Conservation (phyloP, 2,797 vertebrate genomes). For the Tangara arthus region DNA sequence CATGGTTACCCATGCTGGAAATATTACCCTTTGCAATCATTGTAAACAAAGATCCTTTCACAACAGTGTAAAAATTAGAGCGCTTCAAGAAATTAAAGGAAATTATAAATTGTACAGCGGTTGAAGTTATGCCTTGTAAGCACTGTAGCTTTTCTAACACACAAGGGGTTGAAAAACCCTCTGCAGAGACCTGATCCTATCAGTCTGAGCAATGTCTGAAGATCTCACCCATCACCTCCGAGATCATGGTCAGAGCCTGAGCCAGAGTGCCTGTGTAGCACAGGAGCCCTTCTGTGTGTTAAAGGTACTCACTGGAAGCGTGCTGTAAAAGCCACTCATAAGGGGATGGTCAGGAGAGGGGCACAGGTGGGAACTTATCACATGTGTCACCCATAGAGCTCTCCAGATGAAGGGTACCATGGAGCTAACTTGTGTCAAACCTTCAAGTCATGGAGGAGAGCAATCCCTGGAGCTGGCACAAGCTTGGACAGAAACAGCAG, state of each 20-base stretch:
- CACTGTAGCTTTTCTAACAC: slow-evolving; percentile 5
- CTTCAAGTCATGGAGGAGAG: accelerated
- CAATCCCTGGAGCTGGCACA: not conserved
- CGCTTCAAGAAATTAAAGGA: slow-evolving; percentile 69
- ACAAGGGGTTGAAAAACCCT: not conserved
- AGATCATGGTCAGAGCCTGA: not conserved
- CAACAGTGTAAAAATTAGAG: slow-evolving; percentile 63
- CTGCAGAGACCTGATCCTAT: not conserved
- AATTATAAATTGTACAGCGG: slow-evolving; percentile 49
- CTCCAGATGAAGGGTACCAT: accelerated
- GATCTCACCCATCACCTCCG: accelerated
- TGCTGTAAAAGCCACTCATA: not conserved
- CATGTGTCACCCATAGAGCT: accelerated
- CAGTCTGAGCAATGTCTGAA: accelerated
- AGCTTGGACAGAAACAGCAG: not conserved
- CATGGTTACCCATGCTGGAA: slow-evolving; percentile 78
- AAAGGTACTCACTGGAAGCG: not conserved
- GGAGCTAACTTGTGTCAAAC: not conserved
- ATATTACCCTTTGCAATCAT: slow-evolving; percentile 73
- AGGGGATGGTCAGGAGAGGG: not conserved
- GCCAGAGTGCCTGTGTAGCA: not conserved
- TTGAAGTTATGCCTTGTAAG: slow-evolving; percentile 43
- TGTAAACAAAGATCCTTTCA: slow-evolving; percentile 74
- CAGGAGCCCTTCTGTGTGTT: accelerated
- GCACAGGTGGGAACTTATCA: not conserved